A percentile compares a stretch with the other conserved stretches of the same genome.
phyloP scores from a whole-genome alignment of 2,888 invertebrate genomes.

The Coelopa pilipes region DNA sequence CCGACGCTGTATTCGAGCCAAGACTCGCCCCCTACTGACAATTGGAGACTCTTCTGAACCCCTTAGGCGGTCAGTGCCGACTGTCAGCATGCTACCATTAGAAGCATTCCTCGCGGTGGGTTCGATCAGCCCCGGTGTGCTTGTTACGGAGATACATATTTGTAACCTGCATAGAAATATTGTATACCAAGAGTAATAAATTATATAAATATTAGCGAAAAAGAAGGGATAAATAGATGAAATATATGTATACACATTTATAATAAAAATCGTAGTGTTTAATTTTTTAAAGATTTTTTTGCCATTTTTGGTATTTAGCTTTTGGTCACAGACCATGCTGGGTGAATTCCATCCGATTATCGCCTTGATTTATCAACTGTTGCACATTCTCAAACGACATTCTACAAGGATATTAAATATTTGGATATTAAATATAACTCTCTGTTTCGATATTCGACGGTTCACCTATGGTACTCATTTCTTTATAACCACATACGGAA shows the following conservation, averaged over 20 bases:
- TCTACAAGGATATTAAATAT: no score
- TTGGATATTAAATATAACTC: no score
- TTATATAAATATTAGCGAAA: constrained; percentile 35
- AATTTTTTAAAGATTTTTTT: neutral
- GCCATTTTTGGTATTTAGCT: neutral
- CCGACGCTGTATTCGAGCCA: no score
- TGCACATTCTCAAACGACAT: no score
- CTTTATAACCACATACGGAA: no score
- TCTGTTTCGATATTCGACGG: no score
- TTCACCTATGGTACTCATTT: no score
- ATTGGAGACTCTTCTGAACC: constrained; percentile 4
- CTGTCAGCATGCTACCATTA: no score
- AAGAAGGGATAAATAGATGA: constrained; percentile 33
- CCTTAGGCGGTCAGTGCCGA: neutral
- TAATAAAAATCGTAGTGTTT: constrained; percentile 39
- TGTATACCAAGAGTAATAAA: constrained; percentile 3
- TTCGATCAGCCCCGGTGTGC: neutral
- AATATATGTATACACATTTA: constrained; percentile 50
- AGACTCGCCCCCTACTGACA: neutral
- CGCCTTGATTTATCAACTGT: no score
- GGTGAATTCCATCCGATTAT: no score
- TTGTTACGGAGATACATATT: constrained; percentile 14
- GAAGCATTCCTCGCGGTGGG: no score
- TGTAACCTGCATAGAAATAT: constrained; percentile 20
- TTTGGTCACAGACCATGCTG: no score